phyloP scores from a whole-genome alignment of 2,888 invertebrate species.

The Microplitis deprimator region DNA sequence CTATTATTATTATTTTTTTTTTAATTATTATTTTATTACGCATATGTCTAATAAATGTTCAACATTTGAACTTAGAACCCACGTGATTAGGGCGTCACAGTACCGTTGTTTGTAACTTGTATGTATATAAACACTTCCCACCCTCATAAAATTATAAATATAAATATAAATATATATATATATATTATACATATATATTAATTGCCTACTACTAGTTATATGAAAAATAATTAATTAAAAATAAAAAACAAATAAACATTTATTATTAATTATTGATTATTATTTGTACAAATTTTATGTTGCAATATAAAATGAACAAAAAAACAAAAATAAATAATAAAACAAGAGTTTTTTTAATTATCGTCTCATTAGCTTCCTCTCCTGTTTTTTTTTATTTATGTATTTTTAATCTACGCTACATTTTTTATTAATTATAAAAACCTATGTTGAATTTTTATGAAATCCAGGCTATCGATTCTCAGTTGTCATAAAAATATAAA shows the following conservation, averaged over 20 bases:
- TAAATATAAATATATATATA: background rate
- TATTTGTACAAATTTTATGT: conserved; percentile 71
- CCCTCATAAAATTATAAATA: conserved; percentile 49
- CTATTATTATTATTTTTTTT: background rate
- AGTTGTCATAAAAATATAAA: background rate
- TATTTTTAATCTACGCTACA: background rate
- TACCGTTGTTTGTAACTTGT: conserved; percentile 55
- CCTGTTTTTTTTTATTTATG: conserved; percentile 16
- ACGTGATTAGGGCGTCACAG: conserved; percentile 44
- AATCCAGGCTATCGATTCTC: background rate
- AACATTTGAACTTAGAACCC: conserved; percentile 60
- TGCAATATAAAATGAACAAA: conserved; percentile 65
- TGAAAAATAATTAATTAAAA: conserved; percentile 35
- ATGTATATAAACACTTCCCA: conserved; percentile 48
- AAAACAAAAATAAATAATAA: conserved; percentile 62
- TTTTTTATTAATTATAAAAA: background rate
- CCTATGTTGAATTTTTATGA: background rate
- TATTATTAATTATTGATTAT: conserved; percentile 63
- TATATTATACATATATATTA: conserved; percentile 51
- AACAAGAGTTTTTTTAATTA: conserved; percentile 56
- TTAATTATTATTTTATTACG: conserved; percentile 9
- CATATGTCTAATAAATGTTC: conserved; percentile 56
- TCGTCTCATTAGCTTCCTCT: conserved; percentile 30
- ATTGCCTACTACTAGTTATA: conserved; percentile 62
- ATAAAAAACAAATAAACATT: conserved; percentile 41